Evolutionary conservation across 2,113 vertebrate genomes (phyloP).

Genomic region (Notechis scutatus): DNA sequence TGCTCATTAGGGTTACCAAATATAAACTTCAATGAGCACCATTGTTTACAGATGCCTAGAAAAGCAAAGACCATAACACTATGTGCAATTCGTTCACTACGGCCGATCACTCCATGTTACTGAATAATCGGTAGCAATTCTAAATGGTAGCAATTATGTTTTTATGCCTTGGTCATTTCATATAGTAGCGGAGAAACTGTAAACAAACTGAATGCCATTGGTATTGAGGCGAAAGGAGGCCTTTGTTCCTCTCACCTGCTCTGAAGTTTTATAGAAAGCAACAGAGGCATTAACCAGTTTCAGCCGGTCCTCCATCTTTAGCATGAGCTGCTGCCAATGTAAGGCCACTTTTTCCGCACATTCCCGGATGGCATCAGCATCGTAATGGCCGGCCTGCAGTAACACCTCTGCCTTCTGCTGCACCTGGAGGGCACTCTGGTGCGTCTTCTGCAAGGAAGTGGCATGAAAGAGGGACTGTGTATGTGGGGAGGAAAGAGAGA

Average conservation of each 20-base stretch:
- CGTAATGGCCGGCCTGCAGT: slow-evolving; percentile 92
- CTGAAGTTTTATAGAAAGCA: slow-evolving; percentile 98
- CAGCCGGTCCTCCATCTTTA: slow-evolving; percentile 98
- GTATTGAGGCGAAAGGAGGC: not conserved
- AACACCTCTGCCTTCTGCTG: slow-evolving; percentile 94
- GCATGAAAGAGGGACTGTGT: slow-evolving; percentile 96
- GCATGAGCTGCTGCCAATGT: slow-evolving; percentile 98
- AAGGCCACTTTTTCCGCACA: slow-evolving; percentile 96
- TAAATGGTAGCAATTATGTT: not conserved
- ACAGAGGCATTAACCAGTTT: slow-evolving; percentile 97
- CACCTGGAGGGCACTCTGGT: slow-evolving; percentile 96
- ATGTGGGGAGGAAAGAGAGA: slow-evolving; percentile 73
- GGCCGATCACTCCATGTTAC: not conserved
- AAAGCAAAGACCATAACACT: not conserved
- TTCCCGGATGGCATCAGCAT: slow-evolving; percentile 87
- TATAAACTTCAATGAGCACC: not conserved
- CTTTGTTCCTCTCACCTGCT: slow-evolving; percentile 80
- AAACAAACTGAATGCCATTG: not conserved
- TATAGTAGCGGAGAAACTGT: not conserved
- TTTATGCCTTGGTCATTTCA: not conserved
- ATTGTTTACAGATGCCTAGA: not conserved
- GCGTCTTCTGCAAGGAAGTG: slow-evolving; percentile 97
- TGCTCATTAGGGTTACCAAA: not conserved
- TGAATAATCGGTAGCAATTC: not conserved
- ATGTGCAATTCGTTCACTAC: not conserved